Evolutionary conservation across 1,140 invertebrate genomes (phyloP).

Genomic region (Thalassaphorura encarpata): DNA sequence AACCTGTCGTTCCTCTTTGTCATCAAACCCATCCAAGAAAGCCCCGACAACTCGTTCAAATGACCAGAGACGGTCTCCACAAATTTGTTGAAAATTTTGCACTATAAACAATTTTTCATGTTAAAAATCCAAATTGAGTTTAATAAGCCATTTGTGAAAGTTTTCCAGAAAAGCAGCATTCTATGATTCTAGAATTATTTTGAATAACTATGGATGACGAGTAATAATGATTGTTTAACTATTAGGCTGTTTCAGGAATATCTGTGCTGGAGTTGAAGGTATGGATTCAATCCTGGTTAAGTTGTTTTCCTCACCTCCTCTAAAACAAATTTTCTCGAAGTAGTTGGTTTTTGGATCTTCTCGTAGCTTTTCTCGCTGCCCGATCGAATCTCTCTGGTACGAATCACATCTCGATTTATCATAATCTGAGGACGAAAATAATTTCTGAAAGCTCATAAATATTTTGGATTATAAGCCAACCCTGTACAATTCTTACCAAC

Average conservation of each 20-base stretch:
- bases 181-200: too few species aligned
- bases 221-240: background rate
- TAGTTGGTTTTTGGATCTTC: conserved; percentile 38
- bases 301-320: conserved; percentile 35
- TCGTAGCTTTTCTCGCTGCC: conserved; percentile 36
- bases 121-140: background rate
- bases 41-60: conserved; percentile 44
- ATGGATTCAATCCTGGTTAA: background rate
- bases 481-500: conserved; percentile 34
- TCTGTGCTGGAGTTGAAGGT: background rate
- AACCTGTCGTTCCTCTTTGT: conserved; percentile 39
- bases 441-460: background rate
- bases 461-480: background rate
- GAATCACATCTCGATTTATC: conserved; percentile 39
- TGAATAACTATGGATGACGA: too few species aligned
- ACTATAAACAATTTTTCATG: conserved; percentile 33
- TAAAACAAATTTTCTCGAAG: conserved; percentile 42
- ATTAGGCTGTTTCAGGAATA: background rate
- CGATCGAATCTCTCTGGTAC: conserved; percentile 36
- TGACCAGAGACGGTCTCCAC: conserved; percentile 43
- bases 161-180: too few species aligned
- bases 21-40: conserved; percentile 42
- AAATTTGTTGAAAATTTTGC: conserved; percentile 39
- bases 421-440: conserved; percentile 38
- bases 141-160: background rate